These are phyloP conservation scores for Denticeps clupeoides DNA, from an alignment of 2,797 vertebrate genomes.

Conservation along the genomic window DNA sequence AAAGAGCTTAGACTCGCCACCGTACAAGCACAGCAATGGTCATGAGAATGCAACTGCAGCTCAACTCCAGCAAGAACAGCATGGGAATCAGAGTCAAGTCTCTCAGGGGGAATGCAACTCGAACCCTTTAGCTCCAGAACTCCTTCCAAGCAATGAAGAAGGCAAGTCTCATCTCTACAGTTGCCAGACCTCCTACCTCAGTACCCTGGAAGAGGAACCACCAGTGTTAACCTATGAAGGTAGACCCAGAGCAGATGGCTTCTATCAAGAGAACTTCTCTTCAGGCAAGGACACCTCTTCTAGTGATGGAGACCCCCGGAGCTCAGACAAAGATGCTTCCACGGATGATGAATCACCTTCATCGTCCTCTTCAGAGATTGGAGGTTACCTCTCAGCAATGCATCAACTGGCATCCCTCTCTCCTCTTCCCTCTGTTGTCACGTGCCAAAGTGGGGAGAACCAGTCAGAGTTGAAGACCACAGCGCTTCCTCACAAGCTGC, in stretches of 20 bases:
- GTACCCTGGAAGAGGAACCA: constrained; percentile 53
- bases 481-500: constrained; percentile 70
- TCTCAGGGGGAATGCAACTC: constrained; percentile 36
- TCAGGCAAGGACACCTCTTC: constrained; percentile 54
- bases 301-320: constrained; percentile 56
- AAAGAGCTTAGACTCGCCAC: constrained; percentile 50
- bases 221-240: constrained; percentile 56
- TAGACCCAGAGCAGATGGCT: constrained; percentile 36
- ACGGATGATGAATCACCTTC: constrained; percentile 59
- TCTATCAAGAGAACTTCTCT: constrained; percentile 50
- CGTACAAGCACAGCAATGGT: constrained; percentile 44
- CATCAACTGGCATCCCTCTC: constrained; percentile 33
- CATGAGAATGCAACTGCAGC: constrained; percentile 16
- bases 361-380: constrained; percentile 56
- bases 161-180: constrained; percentile 42
- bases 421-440: not conserved
- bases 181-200: constrained; percentile 53
- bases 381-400: constrained; percentile 34
- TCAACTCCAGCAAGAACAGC: constrained; percentile 30
- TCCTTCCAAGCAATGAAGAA: constrained; percentile 55
- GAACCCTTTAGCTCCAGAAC: constrained; percentile 53
- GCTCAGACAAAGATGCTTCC: constrained; percentile 58
- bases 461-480: constrained; percentile 54
- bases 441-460: constrained; percentile 24
- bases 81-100: constrained; percentile 33